Base-by-base conservation (phyloP, 2,797 vertebrate species). In the Enoplosus armatus region DNA sequence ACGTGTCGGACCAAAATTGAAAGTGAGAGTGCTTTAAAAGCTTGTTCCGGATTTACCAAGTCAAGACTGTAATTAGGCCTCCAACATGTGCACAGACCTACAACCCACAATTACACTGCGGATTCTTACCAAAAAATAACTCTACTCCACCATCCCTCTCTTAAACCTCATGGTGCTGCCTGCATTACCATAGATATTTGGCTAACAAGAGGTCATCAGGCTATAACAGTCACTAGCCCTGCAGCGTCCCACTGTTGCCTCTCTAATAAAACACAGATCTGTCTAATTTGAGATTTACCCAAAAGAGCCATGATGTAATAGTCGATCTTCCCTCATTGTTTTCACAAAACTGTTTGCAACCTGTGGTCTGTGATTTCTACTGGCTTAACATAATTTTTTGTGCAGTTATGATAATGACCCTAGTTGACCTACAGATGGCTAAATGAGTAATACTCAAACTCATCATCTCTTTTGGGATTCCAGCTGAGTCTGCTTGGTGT, bases 11-110 rank as follows among this genome's bases (percentile, higher is more conserved):
- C 67, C 63, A 77, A 78, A 79, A 83, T 81, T 89, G 75, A 92
- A 90, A 70, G 81, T 72, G 82, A 84, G 90, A 81, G 89, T 39
- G 82, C 85, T 81, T 92, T 88, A 84, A 91, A 86, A 79, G 88
- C 87, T 87, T 69, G 89, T 79, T 90, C 89, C 82, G 56, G 83
- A 92, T 92, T 91, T 89, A 88, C 89, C 70, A 78, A 72, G 79
- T 87, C 82, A 89, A 87, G 92, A 92, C 93, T 94, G 90, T 94
- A 95, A 95, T 94, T 95, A 94, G 88, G 83, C 73, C 80, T 90
- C 82, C 87, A 90, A 89, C 93, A 94, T 93, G 86, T 93, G 90
- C 76, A 39, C 78, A 80, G 83, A 88, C 86, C 90, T 88, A 86
- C 87, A 95, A 91, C 92, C 92, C 84, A 68, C 91, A 95, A 91